Percentiles rank a stretch among this genome's conserved stretches.
Evolutionary conservation across 2,888 invertebrate genomes (phyloP).

Genomic region (Ophraella communa): DNA sequence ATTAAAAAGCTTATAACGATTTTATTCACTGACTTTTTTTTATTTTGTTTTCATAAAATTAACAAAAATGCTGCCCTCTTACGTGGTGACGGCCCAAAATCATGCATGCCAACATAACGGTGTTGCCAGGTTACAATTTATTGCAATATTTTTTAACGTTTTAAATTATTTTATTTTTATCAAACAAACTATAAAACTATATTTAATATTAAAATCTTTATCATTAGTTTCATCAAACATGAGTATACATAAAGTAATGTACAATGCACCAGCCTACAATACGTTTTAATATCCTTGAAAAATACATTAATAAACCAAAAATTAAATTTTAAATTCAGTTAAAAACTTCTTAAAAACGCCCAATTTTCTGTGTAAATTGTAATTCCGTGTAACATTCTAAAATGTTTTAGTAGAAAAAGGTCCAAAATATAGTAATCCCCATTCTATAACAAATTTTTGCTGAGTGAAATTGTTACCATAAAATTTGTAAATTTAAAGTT

Average conservation of each 20-base stretch:
- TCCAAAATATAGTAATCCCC: too few species aligned
- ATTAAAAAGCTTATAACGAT: conserved; percentile 21
- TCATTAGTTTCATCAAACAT: too few species aligned
- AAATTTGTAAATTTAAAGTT: not conserved
- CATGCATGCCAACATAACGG: conserved; percentile 48
- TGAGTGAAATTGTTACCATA: not conserved
- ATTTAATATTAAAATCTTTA: not conserved
- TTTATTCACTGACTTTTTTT: conserved; percentile 22
- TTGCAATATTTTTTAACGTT: not conserved
- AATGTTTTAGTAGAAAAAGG: too few species aligned
- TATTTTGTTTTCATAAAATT: conserved; percentile 30
- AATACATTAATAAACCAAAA: too few species aligned
- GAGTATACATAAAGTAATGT: too few species aligned
- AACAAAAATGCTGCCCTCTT: conserved; percentile 30
- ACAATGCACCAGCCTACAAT: too few species aligned
- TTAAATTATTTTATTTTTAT: not conserved
- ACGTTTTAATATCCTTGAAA: too few species aligned
- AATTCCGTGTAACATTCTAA: too few species aligned
- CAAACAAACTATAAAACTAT: not conserved
- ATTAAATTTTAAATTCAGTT: too few species aligned
- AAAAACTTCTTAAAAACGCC: too few species aligned
- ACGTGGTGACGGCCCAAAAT: conserved; percentile 37
- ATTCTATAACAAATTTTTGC: too few species aligned
- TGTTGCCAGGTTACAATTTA: conserved; percentile 2
- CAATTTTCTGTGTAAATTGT: too few species aligned